Conservation (phyloP, 2,888 invertebrate genomes). For the Agonum fuliginosum region DNA sequence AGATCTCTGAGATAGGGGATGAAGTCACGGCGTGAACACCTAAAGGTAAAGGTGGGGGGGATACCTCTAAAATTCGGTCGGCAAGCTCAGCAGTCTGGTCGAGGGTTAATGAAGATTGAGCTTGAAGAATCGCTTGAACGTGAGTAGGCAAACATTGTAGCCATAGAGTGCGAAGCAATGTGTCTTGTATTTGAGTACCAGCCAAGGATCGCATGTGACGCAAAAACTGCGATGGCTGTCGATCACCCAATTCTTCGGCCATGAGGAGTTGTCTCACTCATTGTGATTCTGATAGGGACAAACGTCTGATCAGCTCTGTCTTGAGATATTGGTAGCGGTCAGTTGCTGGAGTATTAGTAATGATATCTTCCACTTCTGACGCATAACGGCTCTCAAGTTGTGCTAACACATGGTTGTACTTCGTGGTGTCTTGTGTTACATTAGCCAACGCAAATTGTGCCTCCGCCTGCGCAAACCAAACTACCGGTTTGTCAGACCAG, state of each 20-base stretch:
- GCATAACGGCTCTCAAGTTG: constrained; percentile 61
- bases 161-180: no score
- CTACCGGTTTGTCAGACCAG: neutral
- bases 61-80: neutral
- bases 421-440: neutral
- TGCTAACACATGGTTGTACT: neutral
- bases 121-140: neutral
- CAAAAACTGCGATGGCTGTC: constrained; percentile 63
- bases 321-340: constrained; percentile 61
- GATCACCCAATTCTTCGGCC: constrained; percentile 57
- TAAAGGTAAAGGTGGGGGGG: neutral
- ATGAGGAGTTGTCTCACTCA: constrained; percentile 61
- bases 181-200: neutral
- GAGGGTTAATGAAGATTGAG: neutral
- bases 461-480: constrained; percentile 11
- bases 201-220: constrained; percentile 50
- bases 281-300: constrained; percentile 61
- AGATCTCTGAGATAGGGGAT: neutral
- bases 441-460: neutral
- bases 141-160: neutral
- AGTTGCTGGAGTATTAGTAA: constrained; percentile 59
- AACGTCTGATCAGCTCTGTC: constrained; percentile 61
- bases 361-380: constrained; percentile 63
- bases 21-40: neutral
- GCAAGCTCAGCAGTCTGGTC: neutral